These are phyloP conservation scores for Helogale parvula DNA, from an alignment of 2,113 vertebrate species.

Conservation along the genomic window DNA sequence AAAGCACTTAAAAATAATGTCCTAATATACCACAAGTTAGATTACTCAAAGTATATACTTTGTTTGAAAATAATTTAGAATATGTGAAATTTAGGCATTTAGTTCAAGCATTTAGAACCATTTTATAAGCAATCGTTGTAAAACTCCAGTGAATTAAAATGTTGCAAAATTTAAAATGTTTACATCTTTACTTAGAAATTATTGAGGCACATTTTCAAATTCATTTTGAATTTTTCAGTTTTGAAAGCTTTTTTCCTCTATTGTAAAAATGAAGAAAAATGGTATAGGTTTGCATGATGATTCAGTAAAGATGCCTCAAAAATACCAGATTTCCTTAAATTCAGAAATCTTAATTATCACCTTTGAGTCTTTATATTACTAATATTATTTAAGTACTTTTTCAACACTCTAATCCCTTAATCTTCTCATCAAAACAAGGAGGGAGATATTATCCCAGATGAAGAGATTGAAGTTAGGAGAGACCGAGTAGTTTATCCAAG, in stretches of 20 bases:
- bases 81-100: not conserved
- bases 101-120: not conserved
- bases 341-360: not conserved
- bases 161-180: not conserved
- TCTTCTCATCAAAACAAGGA: not conserved
- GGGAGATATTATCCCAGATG: not conserved
- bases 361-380: not conserved
- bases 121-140: not conserved
- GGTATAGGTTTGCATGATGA: not conserved
- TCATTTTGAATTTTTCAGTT: not conserved
- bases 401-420: not conserved
- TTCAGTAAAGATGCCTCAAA: not conserved
- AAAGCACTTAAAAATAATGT: not conserved
- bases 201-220: not conserved
- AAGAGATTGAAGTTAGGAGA: not conserved
- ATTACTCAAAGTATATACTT: not conserved
- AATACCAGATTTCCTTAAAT: not conserved
- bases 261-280: not conserved
- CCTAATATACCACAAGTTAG: not conserved
- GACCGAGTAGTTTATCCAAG: not conserved
- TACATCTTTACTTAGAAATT: not conserved
- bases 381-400: not conserved
- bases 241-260: not conserved
- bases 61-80: constrained; percentile 17
- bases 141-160: not conserved